phyloP scores from a whole-genome alignment of 2,797 vertebrate species.

The Gobio occitaniae region DNA sequence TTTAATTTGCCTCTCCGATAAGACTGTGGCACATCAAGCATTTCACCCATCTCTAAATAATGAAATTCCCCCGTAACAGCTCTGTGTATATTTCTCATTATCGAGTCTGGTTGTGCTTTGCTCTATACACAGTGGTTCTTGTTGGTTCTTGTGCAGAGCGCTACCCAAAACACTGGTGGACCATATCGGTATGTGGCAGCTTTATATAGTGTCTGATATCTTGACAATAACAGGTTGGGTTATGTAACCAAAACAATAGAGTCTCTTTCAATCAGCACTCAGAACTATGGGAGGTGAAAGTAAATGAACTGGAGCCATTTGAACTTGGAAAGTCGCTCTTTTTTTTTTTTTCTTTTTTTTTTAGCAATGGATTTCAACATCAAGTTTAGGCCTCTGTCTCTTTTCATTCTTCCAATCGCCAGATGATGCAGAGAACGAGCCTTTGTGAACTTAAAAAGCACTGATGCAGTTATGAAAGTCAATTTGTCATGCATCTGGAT shows the following conservation, averaged over 20 bases:
- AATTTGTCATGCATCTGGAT: slow-evolving; percentile 22
- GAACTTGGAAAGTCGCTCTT: neutral
- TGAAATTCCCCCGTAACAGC: neutral
- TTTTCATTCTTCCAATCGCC: neutral
- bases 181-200: slow-evolving; percentile 39
- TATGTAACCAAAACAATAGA: slow-evolving; percentile 35
- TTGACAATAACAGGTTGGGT: slow-evolving; percentile 46
- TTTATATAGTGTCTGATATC: slow-evolving; percentile 43
- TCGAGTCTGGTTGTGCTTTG: slow-evolving; percentile 13
- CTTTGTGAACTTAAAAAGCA: slow-evolving; percentile 16
- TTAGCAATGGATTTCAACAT: slow-evolving; percentile 23
- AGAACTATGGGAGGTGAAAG: slow-evolving; percentile 4
- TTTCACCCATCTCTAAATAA: slow-evolving; percentile 31
- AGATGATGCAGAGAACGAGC: slow-evolving; percentile 10
- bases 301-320: slow-evolving; percentile 22
- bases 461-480: neutral
- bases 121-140: slow-evolving; percentile 29
- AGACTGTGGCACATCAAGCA: neutral
- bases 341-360: neutral
- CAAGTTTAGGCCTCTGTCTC: neutral
- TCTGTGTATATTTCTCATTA: slow-evolving; percentile 20
- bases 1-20: neutral
- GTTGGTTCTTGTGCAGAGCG: slow-evolving; percentile 29
- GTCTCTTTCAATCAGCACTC: slow-evolving; percentile 30
- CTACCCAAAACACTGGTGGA: slow-evolving; percentile 37